Evolutionary conservation across 2,797 vertebrate species (phyloP).

Genomic region (Lophius americanus): DNA sequence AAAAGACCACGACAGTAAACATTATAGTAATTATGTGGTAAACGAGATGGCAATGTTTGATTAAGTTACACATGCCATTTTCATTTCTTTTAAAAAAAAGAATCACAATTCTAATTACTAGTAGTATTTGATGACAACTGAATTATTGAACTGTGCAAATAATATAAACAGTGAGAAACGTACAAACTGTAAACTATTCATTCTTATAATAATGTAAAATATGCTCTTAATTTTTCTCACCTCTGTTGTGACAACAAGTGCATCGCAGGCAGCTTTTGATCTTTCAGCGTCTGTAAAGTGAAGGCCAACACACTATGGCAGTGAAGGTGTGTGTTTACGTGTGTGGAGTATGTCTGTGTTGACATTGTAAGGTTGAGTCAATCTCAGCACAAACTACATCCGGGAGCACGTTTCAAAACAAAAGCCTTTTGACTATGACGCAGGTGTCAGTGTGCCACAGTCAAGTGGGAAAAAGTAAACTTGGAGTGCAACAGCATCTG

Average conservation of each 20-base stretch:
- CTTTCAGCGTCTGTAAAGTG: constrained; percentile 22
- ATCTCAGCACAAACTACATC: background rate
- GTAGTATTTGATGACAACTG: background rate
- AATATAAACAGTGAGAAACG: background rate
- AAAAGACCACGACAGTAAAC: too few species aligned
- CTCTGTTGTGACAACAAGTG: constrained; percentile 64
- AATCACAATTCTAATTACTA: too few species aligned
- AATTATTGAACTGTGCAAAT: background rate
- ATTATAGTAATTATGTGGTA: too few species aligned
- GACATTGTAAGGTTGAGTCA: constrained; percentile 42
- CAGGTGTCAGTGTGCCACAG: too few species aligned
- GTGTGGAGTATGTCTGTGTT: constrained; percentile 23
- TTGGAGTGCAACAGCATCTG: too few species aligned
- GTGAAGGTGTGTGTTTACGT: constrained; percentile 55
- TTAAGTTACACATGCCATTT: too few species aligned
- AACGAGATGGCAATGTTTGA: too few species aligned
- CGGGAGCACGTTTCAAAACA: constrained; percentile 49
- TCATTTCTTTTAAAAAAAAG: too few species aligned
- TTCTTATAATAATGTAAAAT: background rate
- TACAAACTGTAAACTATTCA: background rate
- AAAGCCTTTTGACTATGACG: constrained; percentile 13
- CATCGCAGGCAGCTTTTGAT: constrained; percentile 27
- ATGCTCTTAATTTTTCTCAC: constrained; percentile 55
- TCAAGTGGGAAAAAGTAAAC: too few species aligned
- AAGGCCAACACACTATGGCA: constrained; percentile 20